These are phyloP conservation scores for Esox masquinongy DNA, from an alignment of 2,797 vertebrate species.

Conservation along the genomic window DNA sequence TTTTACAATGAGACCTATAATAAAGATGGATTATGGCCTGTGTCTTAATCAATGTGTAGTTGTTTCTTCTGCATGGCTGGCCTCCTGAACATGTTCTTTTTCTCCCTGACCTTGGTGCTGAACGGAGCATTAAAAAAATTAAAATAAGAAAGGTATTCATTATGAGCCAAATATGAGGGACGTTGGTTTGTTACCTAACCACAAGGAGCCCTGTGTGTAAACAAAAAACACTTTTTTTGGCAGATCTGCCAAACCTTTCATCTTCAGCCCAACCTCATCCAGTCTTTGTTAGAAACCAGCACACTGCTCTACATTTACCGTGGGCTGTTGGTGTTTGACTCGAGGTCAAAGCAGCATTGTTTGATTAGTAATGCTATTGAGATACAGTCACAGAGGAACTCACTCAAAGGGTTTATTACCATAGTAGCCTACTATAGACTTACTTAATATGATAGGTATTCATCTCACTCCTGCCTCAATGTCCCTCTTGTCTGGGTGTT, in stretches of 20 bases:
- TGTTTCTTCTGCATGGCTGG: not conserved
- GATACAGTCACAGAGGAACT: slow-evolving; percentile 20
- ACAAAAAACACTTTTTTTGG: not conserved
- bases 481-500: slow-evolving; percentile 64
- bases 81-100: not conserved
- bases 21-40: not conserved
- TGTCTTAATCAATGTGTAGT: not conserved
- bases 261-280: slow-evolving; percentile 8
- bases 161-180: slow-evolving; percentile 5
- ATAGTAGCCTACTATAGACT: not conserved
- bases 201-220: slow-evolving; percentile 22
- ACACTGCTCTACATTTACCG: slow-evolving; percentile 25
- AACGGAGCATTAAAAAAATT: slow-evolving; percentile 13
- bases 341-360: slow-evolving; percentile 16
- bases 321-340: slow-evolving; percentile 9
- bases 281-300: slow-evolving; percentile 1
- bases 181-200: not conserved
- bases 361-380: slow-evolving; percentile 30
- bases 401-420: not conserved
- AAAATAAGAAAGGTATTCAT: not conserved
- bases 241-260: slow-evolving; percentile 12
- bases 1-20: not conserved
- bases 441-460: not conserved
- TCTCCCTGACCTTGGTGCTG: slow-evolving; percentile 24
- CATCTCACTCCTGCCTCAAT: slow-evolving; percentile 26